phyloP scores from a whole-genome alignment of 2,797 vertebrate species.

The Micrastur ruficollis region DNA sequence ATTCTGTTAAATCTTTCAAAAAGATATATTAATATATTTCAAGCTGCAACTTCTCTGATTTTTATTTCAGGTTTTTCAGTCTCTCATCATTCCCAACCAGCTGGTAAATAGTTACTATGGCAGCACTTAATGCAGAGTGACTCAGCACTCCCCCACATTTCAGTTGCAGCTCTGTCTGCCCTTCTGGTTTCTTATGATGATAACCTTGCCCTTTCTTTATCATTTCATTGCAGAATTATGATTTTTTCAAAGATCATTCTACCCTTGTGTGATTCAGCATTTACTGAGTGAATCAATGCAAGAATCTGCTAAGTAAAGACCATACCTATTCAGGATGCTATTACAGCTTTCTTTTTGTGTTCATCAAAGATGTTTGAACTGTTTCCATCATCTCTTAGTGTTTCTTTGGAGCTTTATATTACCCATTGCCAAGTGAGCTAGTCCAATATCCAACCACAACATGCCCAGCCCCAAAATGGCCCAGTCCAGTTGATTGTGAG shows the following conservation, averaged over 20 bases:
- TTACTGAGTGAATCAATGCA: not conserved
- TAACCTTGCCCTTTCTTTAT: not conserved
- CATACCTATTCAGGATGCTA: not conserved
- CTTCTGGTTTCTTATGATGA: not conserved
- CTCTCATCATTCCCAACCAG: not conserved
- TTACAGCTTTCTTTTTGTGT: not conserved
- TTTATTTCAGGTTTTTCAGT: not conserved
- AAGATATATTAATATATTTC: not conserved
- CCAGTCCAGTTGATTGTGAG: not conserved
- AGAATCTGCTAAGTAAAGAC: not conserved
- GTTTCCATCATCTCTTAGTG: not conserved
- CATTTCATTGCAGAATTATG: not conserved
- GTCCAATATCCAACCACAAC: not conserved
- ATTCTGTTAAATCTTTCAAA: not conserved
- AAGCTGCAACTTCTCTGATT: not conserved
- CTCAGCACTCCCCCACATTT: slow-evolving; percentile 35
- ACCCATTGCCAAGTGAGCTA: not conserved
- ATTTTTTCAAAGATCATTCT: not conserved
- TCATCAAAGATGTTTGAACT: not conserved
- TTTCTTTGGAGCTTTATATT: not conserved
- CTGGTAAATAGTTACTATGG: slow-evolving; percentile 54
- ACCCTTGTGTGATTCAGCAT: not conserved
- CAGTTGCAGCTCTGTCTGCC: not conserved
- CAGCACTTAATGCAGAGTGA: slow-evolving; percentile 22
- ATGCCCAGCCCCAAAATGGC: not conserved